A percentile compares a stretch with the other conserved stretches of the same genome.
Conservation (phyloP, 1,140 invertebrate genomes). For the Whitmania pigra region DNA sequence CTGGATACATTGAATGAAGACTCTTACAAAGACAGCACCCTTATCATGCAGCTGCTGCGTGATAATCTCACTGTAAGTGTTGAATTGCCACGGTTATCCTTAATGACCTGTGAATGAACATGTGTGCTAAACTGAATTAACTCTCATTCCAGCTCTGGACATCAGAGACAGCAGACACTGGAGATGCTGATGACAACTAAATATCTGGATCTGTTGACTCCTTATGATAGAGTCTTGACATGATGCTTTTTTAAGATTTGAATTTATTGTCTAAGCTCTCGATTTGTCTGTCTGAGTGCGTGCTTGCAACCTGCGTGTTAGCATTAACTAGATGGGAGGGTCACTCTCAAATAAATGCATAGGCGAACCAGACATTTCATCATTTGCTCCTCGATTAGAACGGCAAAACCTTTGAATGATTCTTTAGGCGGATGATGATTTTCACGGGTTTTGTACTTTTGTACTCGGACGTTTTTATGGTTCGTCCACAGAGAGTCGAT, state of each 20-base stretch:
- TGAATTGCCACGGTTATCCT: neutral
- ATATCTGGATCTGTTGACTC: neutral
- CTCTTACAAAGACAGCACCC: conserved; percentile 94
- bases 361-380: too few relatives aligned
- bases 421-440: too few relatives aligned
- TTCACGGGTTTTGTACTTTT: too few relatives aligned
- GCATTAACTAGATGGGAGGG: too few relatives aligned
- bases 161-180: conserved; percentile 2
- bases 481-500: too few relatives aligned
- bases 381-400: too few relatives aligned
- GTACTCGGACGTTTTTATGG: too few relatives aligned
- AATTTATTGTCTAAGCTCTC: conserved; percentile 2
- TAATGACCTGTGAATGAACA: neutral
- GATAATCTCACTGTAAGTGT: conserved; percentile 78
- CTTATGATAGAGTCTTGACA: conserved; percentile 1
- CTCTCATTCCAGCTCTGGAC: conserved; percentile 2
- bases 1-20: conserved; percentile 90
- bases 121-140: neutral
- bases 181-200: conserved; percentile 9
- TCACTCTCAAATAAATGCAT: too few relatives aligned
- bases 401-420: too few relatives aligned
- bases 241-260: conserved; percentile 1
- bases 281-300: too few relatives aligned
- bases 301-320: too few relatives aligned
- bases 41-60: conserved; percentile 95